Evolutionary conservation across 30 jellyfish, hydroid and myxozoan species (phyloP), one percentile per base, ranked within the genome.

Genomic region (Calvadosia cruxmelitensis): DNA sequence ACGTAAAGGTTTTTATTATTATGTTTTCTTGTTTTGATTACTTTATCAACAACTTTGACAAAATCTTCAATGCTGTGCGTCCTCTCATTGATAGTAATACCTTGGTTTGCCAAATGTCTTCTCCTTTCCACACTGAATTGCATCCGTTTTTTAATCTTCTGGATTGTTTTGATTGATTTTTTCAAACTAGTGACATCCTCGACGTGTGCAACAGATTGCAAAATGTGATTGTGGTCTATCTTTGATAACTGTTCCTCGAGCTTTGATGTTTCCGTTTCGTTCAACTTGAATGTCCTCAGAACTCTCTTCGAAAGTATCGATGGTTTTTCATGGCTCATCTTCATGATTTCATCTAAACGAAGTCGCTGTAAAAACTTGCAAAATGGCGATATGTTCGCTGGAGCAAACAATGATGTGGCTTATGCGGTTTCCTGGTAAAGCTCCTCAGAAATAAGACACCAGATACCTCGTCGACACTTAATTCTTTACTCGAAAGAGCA

Each of bases 111-210:
- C 1, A 68, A 52, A 49, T 52, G 49, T 63, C 76, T 68, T 31
- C 91, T 78, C 77, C 91, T 74, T 68, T 66, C 34, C 13, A 27
- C 72, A 36, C 91, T 78, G 24, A 68, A 53, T 2, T 63, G 76
- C 91, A 78, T 78, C 29, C 69, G 36, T 29, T 53, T 75, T 23
- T 29, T 34, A 49, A 69, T 79, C 1, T 34, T 26, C 28, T 31
- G 33, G 3, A 78, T 78, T 26, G 42, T 35, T 0, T 64, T 30
- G 62, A 72, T 69, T 36, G 70, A 52, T 27, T 64, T 61, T 29
- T 68, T 63, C 34, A 78, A 49, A 26, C 27, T 28, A 0, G 31
- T 33, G 52, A 78, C 34, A 48, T 68, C 67, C 12, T 68, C 74
- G 25, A 7, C 24, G 28, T 24, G 52, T 10, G 29, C 34, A 27